Evolutionary conservation across 92 coral and sea anemone genomes (phyloP), one percentile per base, ranked within the genome.

Genomic region (Siderastrea radians): DNA sequence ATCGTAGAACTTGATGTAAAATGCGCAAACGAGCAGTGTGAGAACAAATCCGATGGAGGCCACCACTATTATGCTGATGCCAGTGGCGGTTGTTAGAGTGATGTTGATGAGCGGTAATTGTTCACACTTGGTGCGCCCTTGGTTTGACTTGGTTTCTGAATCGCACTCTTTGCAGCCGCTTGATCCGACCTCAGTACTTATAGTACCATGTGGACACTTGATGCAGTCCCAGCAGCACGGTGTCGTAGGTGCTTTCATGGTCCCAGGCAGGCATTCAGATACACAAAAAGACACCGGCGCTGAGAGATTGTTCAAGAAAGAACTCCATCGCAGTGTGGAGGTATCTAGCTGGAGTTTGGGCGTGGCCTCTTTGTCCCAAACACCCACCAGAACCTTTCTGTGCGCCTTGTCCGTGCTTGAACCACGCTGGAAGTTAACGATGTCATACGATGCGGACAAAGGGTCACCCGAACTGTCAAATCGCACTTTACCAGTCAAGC

Each of bases 221-320:
- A 81, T 78, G 60, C 96, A 93, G 26, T 93, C 91, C 96, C 96
- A 93, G 49, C 96, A 93, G 71, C 96, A 93, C 3, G 82, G 92
- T 44, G 75, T 74, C 2, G 74, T 83, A 5, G 72, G 75, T 6
- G 83, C 45, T 76, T 88, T 74, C 74, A 69, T 83, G 43, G 77
- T 63, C 10, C 92, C 88, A 45, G 92, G 82, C 7, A 14, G 46
- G 84, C 88, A 82, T 5, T 73, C 74, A 7, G 45, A 26, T 72
- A 82, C 54, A 74, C 92, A 88, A 68, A 78, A 77, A 48, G 92
- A 82, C 44, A 12, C 60, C 7, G 91, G 91, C 4, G 65, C 80
- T 44, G 91, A 74, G 19, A 88, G 53, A 19, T 65, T 59, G 13
- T 77, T 48, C 9, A 74, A 14, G 26, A 79, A 15, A 45, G 83